These are phyloP conservation scores for Alexandromys fortis DNA, from an alignment of 2,113 vertebrate species.

Conservation along the genomic window DNA sequence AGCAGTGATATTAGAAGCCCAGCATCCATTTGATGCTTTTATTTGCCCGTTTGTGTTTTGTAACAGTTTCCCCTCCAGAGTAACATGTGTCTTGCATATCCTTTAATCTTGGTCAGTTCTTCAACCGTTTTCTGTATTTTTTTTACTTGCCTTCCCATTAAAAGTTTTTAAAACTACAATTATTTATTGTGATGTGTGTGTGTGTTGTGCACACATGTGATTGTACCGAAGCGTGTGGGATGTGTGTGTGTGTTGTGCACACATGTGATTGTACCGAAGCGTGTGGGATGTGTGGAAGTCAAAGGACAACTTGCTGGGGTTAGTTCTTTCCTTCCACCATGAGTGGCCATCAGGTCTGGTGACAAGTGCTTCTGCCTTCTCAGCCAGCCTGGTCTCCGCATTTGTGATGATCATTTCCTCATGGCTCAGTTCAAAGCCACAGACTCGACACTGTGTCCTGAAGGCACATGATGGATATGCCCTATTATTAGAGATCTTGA, in stretches of 20 bases:
- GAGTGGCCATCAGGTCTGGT: neutral
- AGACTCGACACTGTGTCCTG: rapidly evolving
- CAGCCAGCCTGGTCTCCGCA: neutral
- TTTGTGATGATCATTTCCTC: neutral
- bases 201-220: neutral
- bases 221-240: neutral
- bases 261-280: too few relatives aligned
- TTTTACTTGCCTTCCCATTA: neutral
- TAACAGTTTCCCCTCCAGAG: neutral
- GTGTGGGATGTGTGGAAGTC: neutral
- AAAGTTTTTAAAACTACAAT: neutral
- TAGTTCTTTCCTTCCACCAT: neutral
- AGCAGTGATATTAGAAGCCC: neutral
- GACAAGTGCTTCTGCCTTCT: neutral
- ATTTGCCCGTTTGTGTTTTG: neutral
- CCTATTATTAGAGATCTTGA: neutral
- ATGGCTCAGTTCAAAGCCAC: neutral
- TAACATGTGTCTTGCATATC: neutral
- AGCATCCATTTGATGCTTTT: neutral
- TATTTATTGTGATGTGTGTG: neutral
- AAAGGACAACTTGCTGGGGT: neutral
- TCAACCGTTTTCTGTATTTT: neutral
- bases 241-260: neutral
- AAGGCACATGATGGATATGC: too few relatives aligned
- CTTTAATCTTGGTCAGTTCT: neutral